Evolutionary conservation across 2,888 invertebrate genomes (phyloP).

Genomic region (Ectemnius cavifrons): DNA sequence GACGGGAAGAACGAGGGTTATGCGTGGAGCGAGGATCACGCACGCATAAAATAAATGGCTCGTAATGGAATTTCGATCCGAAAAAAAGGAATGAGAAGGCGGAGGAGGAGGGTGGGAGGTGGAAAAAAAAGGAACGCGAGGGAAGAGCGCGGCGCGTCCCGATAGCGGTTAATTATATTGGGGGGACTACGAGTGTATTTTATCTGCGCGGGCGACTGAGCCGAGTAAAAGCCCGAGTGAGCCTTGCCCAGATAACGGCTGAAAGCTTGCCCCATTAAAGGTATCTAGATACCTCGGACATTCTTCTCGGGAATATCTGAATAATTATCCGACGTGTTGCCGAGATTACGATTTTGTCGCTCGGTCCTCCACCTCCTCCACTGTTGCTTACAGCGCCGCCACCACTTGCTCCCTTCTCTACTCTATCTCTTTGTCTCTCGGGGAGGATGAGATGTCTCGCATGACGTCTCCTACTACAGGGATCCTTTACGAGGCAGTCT

Average conservation of each 20-base stretch:
- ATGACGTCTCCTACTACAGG: conserved; percentile 47
- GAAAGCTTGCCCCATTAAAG: conserved; percentile 77
- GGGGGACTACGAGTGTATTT: conserved; percentile 66
- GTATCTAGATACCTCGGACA: conserved; percentile 73
- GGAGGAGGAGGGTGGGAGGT: conserved; percentile 41
- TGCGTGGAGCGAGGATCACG: conserved; percentile 55
- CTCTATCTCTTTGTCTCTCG: background rate
- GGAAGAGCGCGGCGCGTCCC: conserved; percentile 41
- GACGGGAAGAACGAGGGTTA: conserved; percentile 35
- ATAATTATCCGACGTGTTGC: conserved; percentile 74
- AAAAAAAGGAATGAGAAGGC: conserved; percentile 17
- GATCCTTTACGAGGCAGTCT: conserved; percentile 45
- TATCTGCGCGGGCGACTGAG: conserved; percentile 68
- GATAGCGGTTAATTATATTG: conserved; percentile 70
- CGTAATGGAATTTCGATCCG: conserved; percentile 72
- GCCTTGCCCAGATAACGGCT: conserved; percentile 73
- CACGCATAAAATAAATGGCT: conserved; percentile 70
- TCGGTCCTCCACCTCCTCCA: conserved; percentile 19
- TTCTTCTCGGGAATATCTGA: conserved; percentile 73
- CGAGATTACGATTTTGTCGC: conserved; percentile 70
- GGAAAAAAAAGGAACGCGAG: conserved; percentile 41
- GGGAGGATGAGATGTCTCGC: conserved; percentile 33
- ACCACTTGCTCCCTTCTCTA: conserved; percentile 1
- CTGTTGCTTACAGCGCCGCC: background rate
- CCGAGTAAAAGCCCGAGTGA: conserved; percentile 72